Evolutionary conservation across 1,140 invertebrate species (phyloP), one percentile per base, ranked within the genome.

Genomic region (Drosophila auraria): DNA sequence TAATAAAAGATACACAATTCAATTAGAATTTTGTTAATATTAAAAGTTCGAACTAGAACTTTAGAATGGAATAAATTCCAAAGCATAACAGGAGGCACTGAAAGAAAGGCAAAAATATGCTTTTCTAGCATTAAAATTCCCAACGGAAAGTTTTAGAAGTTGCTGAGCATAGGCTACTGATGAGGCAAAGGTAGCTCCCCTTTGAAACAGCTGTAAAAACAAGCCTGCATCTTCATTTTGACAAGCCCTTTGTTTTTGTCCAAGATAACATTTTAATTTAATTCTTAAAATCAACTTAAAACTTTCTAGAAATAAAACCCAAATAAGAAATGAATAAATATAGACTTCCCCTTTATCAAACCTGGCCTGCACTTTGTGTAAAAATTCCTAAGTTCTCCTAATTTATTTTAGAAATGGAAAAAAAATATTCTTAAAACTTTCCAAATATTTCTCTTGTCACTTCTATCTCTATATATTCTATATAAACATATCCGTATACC

Each of bases 401-500:
- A 7, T 73, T 73, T 60, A 12, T 61, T 56, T 59, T 53, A 59
- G 40, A 56, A 54, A 68, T 42, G 14, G 15, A 68, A 54, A 51
- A 33, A 33, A 40, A 50, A 4, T 50, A 56, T 73, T 54, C 33
- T 38, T 27, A 0, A 36, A 68, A 50, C 9, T 38, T 49, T 49
- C 50, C 23, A n/a, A 23, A 63, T 59, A 65, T 77, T 30, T 58
- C 44, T 76, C 25, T 77, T 76, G 47, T 20, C 74, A 77, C 54
- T 69, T 64, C 25, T 45, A 57, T 77, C 36, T 76, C 40, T 77
- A 33, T 59, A 42, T 42, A 59, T 78, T 68, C 57, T 40, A 58
- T 77, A 45, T 27, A 66, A 57, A 75, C 54, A 64, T 64, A 51
- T 64, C 57, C 65, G 53, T 66, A 57, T 77, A 70, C 65, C 66